Percentiles rank a stretch among this genome's conserved stretches.
Evolutionary conservation across 2,113 vertebrate species (phyloP).

Genomic region (Petroica traversi): DNA sequence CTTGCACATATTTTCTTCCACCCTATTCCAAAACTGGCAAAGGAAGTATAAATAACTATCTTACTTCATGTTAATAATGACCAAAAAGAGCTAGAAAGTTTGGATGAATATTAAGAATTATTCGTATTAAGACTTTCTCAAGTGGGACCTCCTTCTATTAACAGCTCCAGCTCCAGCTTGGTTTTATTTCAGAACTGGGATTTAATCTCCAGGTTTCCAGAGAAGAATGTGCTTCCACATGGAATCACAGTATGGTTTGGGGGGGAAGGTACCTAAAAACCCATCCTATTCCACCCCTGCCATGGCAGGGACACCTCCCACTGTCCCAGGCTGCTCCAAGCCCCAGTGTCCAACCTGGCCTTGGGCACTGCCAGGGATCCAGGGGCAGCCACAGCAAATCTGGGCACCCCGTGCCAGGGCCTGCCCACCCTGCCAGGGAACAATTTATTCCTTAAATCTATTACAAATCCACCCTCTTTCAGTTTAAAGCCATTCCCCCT

Average conservation of each 20-base stretch:
- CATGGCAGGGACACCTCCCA: background rate
- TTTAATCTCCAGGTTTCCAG: background rate
- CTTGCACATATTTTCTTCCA: background rate
- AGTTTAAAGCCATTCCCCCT: background rate
- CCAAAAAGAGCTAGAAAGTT: background rate
- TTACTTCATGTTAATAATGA: background rate
- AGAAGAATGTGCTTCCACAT: background rate
- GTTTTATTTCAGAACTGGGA: background rate
- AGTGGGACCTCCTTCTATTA: background rate
- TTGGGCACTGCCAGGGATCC: background rate
- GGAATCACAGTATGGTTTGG: background rate
- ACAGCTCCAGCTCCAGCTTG: background rate
- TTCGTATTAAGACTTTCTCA: background rate
- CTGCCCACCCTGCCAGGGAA: accelerated
- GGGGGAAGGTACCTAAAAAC: background rate
- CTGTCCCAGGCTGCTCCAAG: background rate
- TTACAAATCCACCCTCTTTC: background rate
- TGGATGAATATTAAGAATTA: background rate
- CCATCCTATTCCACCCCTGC: accelerated
- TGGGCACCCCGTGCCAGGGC: background rate
- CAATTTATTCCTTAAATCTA: background rate
- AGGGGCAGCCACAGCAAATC: background rate
- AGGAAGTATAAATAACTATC: background rate
- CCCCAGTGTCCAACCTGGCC: background rate
- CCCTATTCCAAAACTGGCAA: background rate